These are phyloP conservation scores for Drosophila nigritarsus DNA, from an alignment of 2,888 invertebrate genomes.

Conservation along the genomic window DNA sequence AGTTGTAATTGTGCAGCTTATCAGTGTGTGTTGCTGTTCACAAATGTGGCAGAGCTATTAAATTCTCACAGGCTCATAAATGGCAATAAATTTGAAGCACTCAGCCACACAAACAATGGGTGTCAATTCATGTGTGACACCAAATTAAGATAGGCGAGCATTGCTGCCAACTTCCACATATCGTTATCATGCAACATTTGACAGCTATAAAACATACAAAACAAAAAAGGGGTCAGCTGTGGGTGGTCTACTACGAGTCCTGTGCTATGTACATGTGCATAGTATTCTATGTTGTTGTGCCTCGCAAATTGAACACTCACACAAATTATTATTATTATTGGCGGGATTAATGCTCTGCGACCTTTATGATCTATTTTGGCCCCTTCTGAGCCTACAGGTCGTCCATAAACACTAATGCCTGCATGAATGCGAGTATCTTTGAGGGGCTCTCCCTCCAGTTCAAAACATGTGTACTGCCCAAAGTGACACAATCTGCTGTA, in stretches of 20 bases:
- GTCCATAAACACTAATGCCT: not conserved
- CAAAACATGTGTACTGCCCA: not conserved
- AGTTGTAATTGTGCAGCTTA: constrained; percentile 67
- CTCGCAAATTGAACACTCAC: not conserved
- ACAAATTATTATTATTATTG: constrained; percentile 4
- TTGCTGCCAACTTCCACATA: constrained; percentile 61
- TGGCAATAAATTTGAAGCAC: constrained; percentile 49
- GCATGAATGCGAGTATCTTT: not conserved
- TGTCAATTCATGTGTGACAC: constrained; percentile 74
- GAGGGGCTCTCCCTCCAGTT: not conserved
- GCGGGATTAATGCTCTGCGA: not conserved
- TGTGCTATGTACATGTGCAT: not conserved
- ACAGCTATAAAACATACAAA: constrained; percentile 64
- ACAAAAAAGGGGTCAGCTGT: constrained; percentile 33
- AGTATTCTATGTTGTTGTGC: constrained; percentile 21
- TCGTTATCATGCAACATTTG: constrained; percentile 54
- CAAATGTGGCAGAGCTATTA: constrained; percentile 51
- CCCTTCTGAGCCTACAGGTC: not conserved
- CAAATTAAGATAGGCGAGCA: constrained; percentile 74
- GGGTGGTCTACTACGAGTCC: not conserved
- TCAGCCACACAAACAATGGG: constrained; percentile 39
- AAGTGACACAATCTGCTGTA: not conserved
- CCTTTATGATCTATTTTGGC: not conserved
- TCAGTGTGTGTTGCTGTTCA: constrained; percentile 49
- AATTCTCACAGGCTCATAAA: constrained; percentile 33